Evolutionary conservation across 2,888 invertebrate species (phyloP), one percentile per base, ranked within the genome.

Genomic region (Agriopis leucophaearia): DNA sequence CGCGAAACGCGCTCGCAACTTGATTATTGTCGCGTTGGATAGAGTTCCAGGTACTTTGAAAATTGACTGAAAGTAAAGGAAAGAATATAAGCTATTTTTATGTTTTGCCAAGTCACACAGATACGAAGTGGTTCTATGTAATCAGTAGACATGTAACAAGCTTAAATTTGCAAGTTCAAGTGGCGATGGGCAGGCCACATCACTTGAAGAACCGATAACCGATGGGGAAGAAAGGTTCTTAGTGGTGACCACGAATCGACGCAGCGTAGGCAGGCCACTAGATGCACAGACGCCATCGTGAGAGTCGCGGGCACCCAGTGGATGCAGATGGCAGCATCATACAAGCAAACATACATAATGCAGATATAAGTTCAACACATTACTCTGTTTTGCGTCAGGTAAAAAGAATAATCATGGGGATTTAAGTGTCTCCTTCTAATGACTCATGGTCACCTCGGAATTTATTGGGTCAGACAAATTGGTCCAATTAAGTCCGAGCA

Each of bases 1-100:
- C 8, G 94, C 92, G 75, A 94, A 94, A 58, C 94, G 95, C 56
- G 88, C 92, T 69, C 96, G 92, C 70, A 96, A 85, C 80, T 95
- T 96, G 56, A 94, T 86, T 79, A 97, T 95, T 66, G 95, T 95
- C 51, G 94, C 90, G 77, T 95, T 95, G 52, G 97, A 95, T 80
- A 98, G 94, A 54, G 97, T 96, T 68, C 97, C 97, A 77, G 97
- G 96, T 85, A 97, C 95, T 91, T 96, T 96, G 89, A 98, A 98
- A 85, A 98, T 97, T 81, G 96, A 95, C 96, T 97, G 94, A 62
- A 95, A 95, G 74, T 81, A 78, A 75, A 80, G 81, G 54, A 70
- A 47, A 50, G 56, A 16, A 58, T 42, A 55, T 13, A 15, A 38
- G 10, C 10, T 15, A 52, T 5, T 35, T 10, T 8, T 35, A 8